Base-by-base conservation (phyloP, 1,140 invertebrate species). In the Zaprionus taronus region DNA sequence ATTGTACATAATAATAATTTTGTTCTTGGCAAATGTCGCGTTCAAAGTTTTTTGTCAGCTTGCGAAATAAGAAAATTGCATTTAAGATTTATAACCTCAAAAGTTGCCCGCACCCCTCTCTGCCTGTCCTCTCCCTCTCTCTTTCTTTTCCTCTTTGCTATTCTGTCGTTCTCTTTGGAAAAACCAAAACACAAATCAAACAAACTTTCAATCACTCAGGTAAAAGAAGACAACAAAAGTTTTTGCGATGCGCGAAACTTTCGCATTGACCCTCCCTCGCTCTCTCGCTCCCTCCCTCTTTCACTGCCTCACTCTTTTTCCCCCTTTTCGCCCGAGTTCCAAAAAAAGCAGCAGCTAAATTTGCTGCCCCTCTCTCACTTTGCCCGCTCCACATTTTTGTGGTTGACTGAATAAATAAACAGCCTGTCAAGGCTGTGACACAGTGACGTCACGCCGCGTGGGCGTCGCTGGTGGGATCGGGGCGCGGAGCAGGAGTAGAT, bases 11-110 rank as follows among this genome's bases (percentile, higher is more conserved):
- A 51, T 51, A 51, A 66, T 66, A 56, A 56, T 66, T 66, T 66
- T 51, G 15, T 51, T 51, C 47, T 24, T 24, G 9, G 47, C 47
- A 41, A 65, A 28, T 62, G 75, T 71, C 64, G 60, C 51, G 49
- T 63, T 53, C 72, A 76, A 83, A 55, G 64, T 80, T 79, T 66
- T 64, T 70, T 34, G 41, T 41, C 47, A 17, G 51, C 41, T 57
- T 17, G 41, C n/a, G 47, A 72, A 75, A 80, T 83, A 83, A 73
- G 63, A 64, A 87, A 89, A 86, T 87, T 86, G 84, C 83, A 86
- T 86, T 83, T 62, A 83, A 83, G 80, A 86, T 86, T 86, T 86
- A 86, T 77, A 72, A 65, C 76, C 69, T 67, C 47, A 79, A 83
- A 82, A 62, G 28, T 26, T 53, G 47, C 20, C 47, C 47, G 12